Percentiles rank a stretch among this genome's conserved stretches.
These are phyloP conservation scores for Pitta sordida DNA, from an alignment of 2,113 vertebrate genomes.

Conservation along the genomic window DNA sequence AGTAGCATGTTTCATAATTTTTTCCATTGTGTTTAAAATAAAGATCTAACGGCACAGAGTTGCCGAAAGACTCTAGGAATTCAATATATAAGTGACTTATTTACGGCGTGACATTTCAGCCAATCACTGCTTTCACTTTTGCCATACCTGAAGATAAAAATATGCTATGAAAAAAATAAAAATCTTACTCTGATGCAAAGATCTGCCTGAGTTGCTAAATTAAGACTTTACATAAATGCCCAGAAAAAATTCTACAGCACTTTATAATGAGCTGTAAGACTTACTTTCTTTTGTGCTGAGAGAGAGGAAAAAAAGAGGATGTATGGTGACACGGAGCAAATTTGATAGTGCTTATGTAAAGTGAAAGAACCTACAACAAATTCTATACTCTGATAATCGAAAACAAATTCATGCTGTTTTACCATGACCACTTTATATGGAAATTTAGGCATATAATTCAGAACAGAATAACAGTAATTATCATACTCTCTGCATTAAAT, in stretches of 20 bases:
- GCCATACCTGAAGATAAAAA: background rate
- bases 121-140: background rate
- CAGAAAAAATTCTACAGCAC: background rate
- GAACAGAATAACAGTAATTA: constrained; percentile 59
- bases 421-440: constrained; percentile 58
- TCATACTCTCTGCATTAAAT: constrained; percentile 54
- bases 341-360: constrained; percentile 64
- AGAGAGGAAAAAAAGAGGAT: background rate
- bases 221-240: background rate
- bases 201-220: background rate
- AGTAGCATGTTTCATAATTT: background rate
- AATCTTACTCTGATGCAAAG: background rate
- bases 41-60: background rate
- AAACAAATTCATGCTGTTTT: constrained; percentile 68
- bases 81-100: background rate
- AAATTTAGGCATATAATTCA: constrained; percentile 56
- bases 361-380: constrained; percentile 49
- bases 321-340: constrained; percentile 20
- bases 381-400: constrained; percentile 34
- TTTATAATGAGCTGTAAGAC: background rate
- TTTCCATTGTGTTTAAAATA: background rate
- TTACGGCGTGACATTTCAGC: background rate
- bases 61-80: background rate
- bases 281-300: background rate
- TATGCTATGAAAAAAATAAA: background rate